phyloP scores from a whole-genome alignment of 1,140 invertebrate genomes.

The Drosophila sturtevanti region DNA sequence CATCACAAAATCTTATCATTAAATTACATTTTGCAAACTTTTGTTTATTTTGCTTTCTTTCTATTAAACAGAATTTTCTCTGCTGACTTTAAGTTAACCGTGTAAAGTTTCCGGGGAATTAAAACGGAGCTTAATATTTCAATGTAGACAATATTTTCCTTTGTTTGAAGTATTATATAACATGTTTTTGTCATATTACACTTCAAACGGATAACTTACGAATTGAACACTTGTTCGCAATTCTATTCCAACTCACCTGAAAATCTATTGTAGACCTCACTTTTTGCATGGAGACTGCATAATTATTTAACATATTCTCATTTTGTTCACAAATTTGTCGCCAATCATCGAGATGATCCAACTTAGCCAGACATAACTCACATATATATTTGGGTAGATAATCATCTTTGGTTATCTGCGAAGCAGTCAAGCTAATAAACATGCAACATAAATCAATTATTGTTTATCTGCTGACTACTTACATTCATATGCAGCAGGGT shows the following conservation, averaged over 20 bases:
- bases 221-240: background rate
- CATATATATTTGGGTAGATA: slow-evolving; percentile 88
- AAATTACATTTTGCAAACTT: no score
- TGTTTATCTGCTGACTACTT: slow-evolving; percentile 27
- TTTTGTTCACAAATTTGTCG: slow-evolving; percentile 86
- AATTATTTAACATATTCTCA: slow-evolving; percentile 87
- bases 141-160: no score
- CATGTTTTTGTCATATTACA: no score
- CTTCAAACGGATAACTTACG: no score
- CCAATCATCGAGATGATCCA: slow-evolving; percentile 88
- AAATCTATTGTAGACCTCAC: slow-evolving; percentile 86
- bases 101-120: no score
- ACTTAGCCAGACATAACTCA: slow-evolving; percentile 86
- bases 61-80: no score
- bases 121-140: no score
- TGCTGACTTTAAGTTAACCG: no score
- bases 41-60: no score
- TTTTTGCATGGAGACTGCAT: slow-evolving; percentile 87
- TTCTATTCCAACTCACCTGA: slow-evolving; percentile 83
- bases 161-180: no score
- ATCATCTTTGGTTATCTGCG: slow-evolving; percentile 88
- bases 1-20: no score
- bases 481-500: slow-evolving; percentile 85
- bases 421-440: slow-evolving; percentile 1
- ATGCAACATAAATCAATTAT: background rate